These are phyloP conservation scores for Andrena camellia DNA, from an alignment of 2,888 invertebrate genomes.

Conservation along the genomic window DNA sequence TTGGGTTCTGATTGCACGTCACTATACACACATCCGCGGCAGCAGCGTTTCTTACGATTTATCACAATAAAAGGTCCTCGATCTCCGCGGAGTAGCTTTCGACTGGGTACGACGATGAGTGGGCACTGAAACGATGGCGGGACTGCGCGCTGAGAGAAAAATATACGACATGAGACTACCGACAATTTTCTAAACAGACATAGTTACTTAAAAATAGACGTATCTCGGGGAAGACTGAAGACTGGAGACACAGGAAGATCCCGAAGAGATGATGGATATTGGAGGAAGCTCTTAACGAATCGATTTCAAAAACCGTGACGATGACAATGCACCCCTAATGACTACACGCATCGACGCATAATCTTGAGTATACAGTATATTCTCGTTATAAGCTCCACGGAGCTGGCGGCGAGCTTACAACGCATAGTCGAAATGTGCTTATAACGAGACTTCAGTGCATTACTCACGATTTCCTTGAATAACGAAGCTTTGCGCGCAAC, in stretches of 20 bases:
- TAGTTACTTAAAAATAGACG: not conserved
- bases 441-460: too few species aligned
- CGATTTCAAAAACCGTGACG: not conserved
- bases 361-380: too few species aligned
- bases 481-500: too few species aligned
- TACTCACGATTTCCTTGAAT: too few species aligned
- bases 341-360: too few species aligned
- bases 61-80: slow-evolving; percentile 35
- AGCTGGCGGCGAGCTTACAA: too few species aligned
- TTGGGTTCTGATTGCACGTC: slow-evolving; percentile 37
- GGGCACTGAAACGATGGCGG: not conserved
- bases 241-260: not conserved
- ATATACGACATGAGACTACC: not conserved
- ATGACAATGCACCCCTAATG: not conserved
- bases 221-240: slow-evolving; percentile 1
- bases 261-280: not conserved
- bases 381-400: too few species aligned
- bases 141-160: slow-evolving; percentile 56
- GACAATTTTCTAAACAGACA: not conserved
- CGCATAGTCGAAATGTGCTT: not conserved
- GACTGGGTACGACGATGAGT: slow-evolving; percentile 26
- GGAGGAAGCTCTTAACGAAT: not conserved
- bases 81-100: slow-evolving; percentile 15
- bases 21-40: slow-evolving; percentile 28
- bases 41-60: slow-evolving; percentile 27